Evolutionary conservation across 2,888 invertebrate species (phyloP), one percentile per base, ranked within the genome.

Genomic region (Erebia ligea): DNA sequence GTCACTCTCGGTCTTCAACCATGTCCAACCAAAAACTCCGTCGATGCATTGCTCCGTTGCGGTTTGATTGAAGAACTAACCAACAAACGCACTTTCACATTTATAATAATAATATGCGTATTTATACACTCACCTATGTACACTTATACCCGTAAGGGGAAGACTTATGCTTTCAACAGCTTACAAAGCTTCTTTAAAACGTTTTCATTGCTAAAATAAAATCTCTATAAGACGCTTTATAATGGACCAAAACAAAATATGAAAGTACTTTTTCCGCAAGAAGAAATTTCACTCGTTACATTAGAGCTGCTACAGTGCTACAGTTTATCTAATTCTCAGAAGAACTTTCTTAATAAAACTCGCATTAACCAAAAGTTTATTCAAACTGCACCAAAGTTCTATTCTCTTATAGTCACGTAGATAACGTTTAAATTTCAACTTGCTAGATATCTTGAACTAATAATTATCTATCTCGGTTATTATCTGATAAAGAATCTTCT

Each of bases 301-400:
- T 52, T 17, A 42, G 13, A 6, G 15, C 59, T 58, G 48, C 64
- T 48, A 57, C 34, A 58, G 48, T 65, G 64, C 52, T 64, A 59
- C 50, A 59, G 19, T 69, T 59, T 69, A 58, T 64, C 65, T 69
- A 69, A 69, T 69, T 69, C 59, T 25, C 56, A 11, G 45, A 42
- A 54, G 59, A 68, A 72, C 69, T 72, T 70, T 70, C 61, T 40
- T 62, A 54, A 69, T 66, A 68, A 69, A 70, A 73, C 52, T 65
- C 64, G 59, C 59, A 66, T 66, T 73, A 65, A 42, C 73, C 66
- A 15, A 45, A 71, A 73, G 57, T 68, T 66, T 59, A 69, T 54
- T 67, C 66, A 69, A 52, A 66, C 63, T 70, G 57, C 71, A 69
- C 68, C 64, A 67, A 66, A 66, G 54, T 61, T 66, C 64, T 61